Evolutionary conservation across 2,888 invertebrate species (phyloP), one percentile per base, ranked within the genome.

Genomic region (Tenthredo amoena): DNA sequence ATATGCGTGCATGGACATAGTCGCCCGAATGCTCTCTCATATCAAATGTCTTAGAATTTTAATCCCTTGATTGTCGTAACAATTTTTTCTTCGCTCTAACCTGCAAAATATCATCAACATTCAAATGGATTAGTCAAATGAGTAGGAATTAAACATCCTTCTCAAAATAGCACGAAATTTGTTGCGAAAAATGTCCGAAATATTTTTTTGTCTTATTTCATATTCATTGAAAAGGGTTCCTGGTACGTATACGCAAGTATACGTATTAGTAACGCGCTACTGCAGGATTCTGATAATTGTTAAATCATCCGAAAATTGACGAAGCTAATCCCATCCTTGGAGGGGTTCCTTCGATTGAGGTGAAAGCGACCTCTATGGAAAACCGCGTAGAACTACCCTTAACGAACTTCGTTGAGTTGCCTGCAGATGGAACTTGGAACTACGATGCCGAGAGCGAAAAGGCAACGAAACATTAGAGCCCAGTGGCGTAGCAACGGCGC

Each of bases 401-500:
- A 58, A 81, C 58, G 15, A 1, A 43, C 10, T 83, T 43, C 47
- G 18, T 47, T 21, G 2, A 2, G 31, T 50, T 21, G 31, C 31
- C 68, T 37, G 18, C 47, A 83, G 83, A 83, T 83, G 83, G 83
- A 71, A 83, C 68, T 68, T 83, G 83, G 83, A 71, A 83, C 68
- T 68, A 81, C 81, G 34, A 62, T 81, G 21, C 81, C 40, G 81
- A 43, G 43, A 15, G n/a, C 72, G 43, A n/a, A 68, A 62, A 71
- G 74, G 83, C 83, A 84, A 31, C 62, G 62, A 62, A 85, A 86
- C 81, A 86, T 86, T 83, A 86, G 26, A 71, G n/a, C 40, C 12
- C 76, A 26, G 58, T 26, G 72, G 40, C 68, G 71, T 85, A 83
- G 87, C 86, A 71, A 34, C 68, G 58, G 47, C 37, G 76, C 71